phyloP scores from a whole-genome alignment of 1,140 invertebrate species.

The Drosophila rufa region DNA sequence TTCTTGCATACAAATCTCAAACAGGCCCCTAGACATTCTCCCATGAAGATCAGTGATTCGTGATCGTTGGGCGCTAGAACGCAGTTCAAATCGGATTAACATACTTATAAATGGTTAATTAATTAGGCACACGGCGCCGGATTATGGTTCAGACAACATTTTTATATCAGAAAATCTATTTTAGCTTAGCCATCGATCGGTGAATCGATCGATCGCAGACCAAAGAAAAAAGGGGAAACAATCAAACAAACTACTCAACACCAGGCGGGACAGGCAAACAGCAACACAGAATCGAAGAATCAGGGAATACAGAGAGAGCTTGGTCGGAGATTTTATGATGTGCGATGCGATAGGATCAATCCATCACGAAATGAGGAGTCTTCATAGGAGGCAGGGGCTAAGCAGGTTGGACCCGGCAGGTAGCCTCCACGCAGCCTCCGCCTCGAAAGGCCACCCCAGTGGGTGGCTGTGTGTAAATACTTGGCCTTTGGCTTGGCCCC shows the following conservation, averaged over 20 bases:
- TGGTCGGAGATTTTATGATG: slow-evolving; percentile 72
- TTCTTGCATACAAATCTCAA: not conserved
- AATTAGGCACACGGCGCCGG: slow-evolving; percentile 76
- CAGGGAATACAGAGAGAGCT: slow-evolving; percentile 16
- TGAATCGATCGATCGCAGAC: slow-evolving; percentile 60
- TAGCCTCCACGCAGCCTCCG: slow-evolving; percentile 43
- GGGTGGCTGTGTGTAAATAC: slow-evolving; percentile 80
- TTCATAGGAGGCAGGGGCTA: slow-evolving; percentile 32
- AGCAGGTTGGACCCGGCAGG: slow-evolving; percentile 57
- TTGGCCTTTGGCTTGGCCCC: slow-evolving; percentile 74
- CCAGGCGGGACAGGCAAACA: slow-evolving; percentile 55
- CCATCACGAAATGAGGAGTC: slow-evolving; percentile 62
- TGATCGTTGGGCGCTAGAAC: slow-evolving; percentile 23
- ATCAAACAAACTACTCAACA: slow-evolving; percentile 80
- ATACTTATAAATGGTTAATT: slow-evolving; percentile 82
- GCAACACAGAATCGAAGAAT: slow-evolving; percentile 43
- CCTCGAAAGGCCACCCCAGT: slow-evolving; percentile 64
- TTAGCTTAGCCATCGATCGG: slow-evolving; percentile 44
- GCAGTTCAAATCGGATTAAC: slow-evolving; percentile 68
- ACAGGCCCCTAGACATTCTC: slow-evolving; percentile 4
- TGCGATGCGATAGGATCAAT: slow-evolving; percentile 79
- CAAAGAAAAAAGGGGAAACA: slow-evolving; percentile 55
- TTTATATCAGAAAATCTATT: slow-evolving; percentile 47
- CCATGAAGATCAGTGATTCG: slow-evolving; percentile 46
- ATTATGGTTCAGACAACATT: slow-evolving; percentile 58